Evolutionary conservation across 1,140 invertebrate species (phyloP).

Genomic region (Hydropsyche tenuis): DNA sequence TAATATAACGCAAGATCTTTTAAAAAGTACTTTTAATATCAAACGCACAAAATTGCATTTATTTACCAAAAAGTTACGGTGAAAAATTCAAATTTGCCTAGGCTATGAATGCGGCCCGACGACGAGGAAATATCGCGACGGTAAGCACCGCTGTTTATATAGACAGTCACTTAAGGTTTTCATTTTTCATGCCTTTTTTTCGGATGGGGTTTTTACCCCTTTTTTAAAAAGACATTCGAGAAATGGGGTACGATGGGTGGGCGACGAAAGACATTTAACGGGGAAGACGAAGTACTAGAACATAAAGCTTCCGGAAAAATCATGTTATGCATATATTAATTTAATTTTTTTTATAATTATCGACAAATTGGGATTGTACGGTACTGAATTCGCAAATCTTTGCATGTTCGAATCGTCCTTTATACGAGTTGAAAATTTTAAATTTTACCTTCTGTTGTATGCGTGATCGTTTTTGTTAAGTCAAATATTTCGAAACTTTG

Average conservation of each 20-base stretch:
- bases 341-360: background rate
- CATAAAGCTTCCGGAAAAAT: slow-evolving; percentile 10
- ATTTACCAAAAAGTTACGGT: no score
- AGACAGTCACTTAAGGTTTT: slow-evolving; percentile 50
- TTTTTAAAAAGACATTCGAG: slow-evolving; percentile 40
- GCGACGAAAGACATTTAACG: slow-evolving; percentile 23
- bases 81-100: background rate
- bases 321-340: background rate
- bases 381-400: no score
- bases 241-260: slow-evolving; percentile 12
- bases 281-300: slow-evolving; percentile 15
- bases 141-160: slow-evolving; percentile 40
- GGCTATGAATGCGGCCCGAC: background rate
- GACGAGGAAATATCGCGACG: slow-evolving; percentile 7
- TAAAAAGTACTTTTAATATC: no score
- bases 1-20: no score
- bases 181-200: slow-evolving; percentile 49
- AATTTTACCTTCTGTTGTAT: slow-evolving; percentile 6
- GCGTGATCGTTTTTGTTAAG: slow-evolving; percentile 7
- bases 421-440: background rate
- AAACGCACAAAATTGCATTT: no score
- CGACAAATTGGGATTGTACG: no score
- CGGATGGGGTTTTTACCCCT: slow-evolving; percentile 39
- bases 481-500: slow-evolving; percentile 1
- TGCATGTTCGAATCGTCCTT: background rate